Evolutionary conservation across 1,140 invertebrate species (phyloP), one percentile per base, ranked within the genome.

Genomic region (Amphibalanus amphitrite): DNA sequence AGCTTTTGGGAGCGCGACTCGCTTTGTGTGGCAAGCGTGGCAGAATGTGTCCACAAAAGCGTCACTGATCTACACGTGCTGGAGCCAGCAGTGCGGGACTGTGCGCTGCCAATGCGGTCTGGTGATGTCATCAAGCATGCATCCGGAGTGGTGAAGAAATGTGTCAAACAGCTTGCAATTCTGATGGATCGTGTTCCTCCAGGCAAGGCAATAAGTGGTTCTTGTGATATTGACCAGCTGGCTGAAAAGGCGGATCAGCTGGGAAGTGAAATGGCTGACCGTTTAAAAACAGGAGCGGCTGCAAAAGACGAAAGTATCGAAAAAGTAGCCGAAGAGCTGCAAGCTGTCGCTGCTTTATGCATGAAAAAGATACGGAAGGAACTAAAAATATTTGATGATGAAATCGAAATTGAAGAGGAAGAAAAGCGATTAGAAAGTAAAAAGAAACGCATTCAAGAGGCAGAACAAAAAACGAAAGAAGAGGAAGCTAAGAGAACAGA

Each of bases 401-500:
- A 59, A 8, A 20, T 69, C 13, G 38, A 69, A 71, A n/a, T 33
- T n/a, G 65, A 71, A 28, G 28, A 28, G 28, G 40, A 69, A 29
- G 70, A 71, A 72, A 73, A 29, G 28, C 40, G 47, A 29, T 25
- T 29, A 70, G 40, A 71, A 70, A 20, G 25, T 40, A 69, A 29
- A 29, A 29, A 65, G 59, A 71, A 38, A 17, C 29, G 67, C 25
- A 72, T 28, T 30, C 23, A 72, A 30, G 65, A 70, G 29, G n/a
- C 28, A 6, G 65, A 33, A 71, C 28, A 70, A 29, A 69, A 75
- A 70, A 67, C 74, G 71, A 73, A 76, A 67, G 70, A 72, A 28
- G 70, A 75, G 70, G 74, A 76, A 71, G 70, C 77, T 30, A 74
- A 76, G 70, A 69, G 74, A 29, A 67, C 77, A 71, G 67, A 76